A percentile compares a stretch with the other conserved stretches of the same genome.
Evolutionary conservation across 2,113 vertebrate genomes (phyloP).

Genomic region (Tragulus kanchil): DNA sequence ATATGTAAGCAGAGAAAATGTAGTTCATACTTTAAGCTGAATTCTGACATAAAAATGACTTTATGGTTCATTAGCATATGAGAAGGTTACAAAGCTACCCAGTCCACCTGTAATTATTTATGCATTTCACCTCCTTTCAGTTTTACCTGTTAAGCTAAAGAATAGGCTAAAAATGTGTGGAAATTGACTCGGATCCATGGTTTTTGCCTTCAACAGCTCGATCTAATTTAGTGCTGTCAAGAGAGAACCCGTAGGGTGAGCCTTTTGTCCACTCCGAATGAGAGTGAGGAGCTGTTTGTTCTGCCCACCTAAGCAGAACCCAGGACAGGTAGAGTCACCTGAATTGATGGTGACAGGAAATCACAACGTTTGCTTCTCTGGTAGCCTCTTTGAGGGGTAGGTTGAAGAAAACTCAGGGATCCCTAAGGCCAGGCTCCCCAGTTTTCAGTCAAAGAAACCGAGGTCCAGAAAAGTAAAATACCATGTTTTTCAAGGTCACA

Average conservation of each 20-base stretch:
- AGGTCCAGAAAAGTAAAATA: background rate
- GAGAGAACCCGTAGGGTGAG: background rate
- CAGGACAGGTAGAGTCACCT: background rate
- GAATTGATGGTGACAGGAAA: background rate
- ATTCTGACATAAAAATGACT: constrained; percentile 46
- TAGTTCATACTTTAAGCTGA: background rate
- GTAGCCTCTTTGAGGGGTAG: background rate
- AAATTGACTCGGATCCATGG: background rate
- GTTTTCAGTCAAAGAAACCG: constrained; percentile 37
- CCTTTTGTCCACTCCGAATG: background rate
- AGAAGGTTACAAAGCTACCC: background rate
- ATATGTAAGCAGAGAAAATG: constrained; percentile 26
- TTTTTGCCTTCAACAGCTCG: background rate
- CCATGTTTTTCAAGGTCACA: background rate
- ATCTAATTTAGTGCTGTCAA: background rate
- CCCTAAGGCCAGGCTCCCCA: background rate
- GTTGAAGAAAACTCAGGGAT: background rate
- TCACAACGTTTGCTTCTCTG: background rate
- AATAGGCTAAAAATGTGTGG: background rate
- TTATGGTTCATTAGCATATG: background rate
- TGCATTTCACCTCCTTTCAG: background rate
- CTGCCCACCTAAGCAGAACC: background rate
- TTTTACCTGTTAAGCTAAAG: constrained; percentile 15
- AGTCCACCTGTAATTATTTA: background rate
- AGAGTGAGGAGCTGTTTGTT: background rate